Percentiles rank a stretch among this genome's conserved stretches.
phyloP scores from a whole-genome alignment of 1,140 invertebrate species.

The Micrasema minimum region DNA sequence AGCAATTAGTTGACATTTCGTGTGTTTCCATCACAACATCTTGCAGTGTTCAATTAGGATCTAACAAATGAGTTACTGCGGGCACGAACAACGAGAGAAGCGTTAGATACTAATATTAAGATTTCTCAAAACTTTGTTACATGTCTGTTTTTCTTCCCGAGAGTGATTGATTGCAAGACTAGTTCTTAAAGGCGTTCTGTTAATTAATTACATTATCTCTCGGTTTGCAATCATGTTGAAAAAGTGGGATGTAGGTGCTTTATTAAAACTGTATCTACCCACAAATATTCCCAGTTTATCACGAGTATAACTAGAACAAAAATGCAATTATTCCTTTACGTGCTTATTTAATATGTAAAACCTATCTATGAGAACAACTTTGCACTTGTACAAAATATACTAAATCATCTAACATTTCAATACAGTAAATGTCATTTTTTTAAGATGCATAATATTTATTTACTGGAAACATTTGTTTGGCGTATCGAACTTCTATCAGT shows the following conservation, averaged over 20 bases:
- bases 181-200: constrained; percentile 19
- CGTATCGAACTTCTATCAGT: no score
- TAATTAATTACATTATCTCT: constrained; percentile 25
- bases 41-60: constrained; percentile 1
- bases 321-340: neutral
- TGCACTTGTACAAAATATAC: no score
- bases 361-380: no score
- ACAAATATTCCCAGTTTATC: neutral
- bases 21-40: constrained; percentile 21
- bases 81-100: constrained; percentile 7
- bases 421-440: no score
- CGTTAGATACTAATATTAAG: neutral
- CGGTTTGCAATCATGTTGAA: neutral
- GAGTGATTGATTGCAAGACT: constrained; percentile 25
- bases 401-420: no score
- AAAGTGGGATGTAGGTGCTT: neutral
- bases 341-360: no score
- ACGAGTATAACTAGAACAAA: no score
- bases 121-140: neutral
- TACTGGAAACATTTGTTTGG: no score
- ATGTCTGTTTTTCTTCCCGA: neutral
- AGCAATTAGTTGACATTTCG: constrained; percentile 38
- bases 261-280: neutral
- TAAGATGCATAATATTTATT: no score
- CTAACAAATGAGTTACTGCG: constrained; percentile 14